These are phyloP conservation scores for Bucco capensis DNA, from an alignment of 2,113 vertebrate genomes.

Conservation along the genomic window DNA sequence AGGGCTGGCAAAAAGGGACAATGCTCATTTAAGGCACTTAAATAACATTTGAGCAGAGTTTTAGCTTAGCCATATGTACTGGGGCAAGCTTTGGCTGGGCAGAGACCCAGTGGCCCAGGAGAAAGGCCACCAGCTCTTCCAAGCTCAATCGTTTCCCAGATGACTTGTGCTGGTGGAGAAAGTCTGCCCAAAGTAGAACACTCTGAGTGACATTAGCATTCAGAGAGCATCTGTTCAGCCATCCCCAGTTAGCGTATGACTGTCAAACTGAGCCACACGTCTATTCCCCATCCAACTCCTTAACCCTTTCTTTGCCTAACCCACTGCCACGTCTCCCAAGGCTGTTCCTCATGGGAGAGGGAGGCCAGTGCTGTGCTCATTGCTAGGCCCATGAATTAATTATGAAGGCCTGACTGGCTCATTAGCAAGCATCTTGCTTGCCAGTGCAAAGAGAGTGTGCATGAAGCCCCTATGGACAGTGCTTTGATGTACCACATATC, in stretches of 20 bases:
- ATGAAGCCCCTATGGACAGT: not conserved
- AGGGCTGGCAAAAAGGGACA: not conserved
- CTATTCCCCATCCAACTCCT: conserved; percentile 62
- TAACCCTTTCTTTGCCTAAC: conserved; percentile 60
- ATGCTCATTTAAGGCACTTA: not conserved
- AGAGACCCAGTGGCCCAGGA: not conserved
- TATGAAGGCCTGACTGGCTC: not conserved
- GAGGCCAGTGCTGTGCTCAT: not conserved
- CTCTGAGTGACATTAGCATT: conserved; percentile 65
- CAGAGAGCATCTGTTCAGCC: conserved; percentile 65
- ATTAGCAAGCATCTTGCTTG: not conserved
- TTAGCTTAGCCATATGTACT: accelerated
- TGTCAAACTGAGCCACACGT: conserved; percentile 58
- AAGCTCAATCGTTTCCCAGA: conserved; percentile 5
- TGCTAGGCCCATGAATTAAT: not conserved
- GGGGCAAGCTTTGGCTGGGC: not conserved
- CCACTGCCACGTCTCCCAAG: not conserved
- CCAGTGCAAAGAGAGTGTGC: not conserved
- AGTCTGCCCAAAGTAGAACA: conserved; percentile 61
- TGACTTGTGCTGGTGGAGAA: conserved; percentile 57
- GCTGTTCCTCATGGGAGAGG: not conserved
- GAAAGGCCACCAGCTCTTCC: not conserved
- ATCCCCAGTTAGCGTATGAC: conserved; percentile 60
- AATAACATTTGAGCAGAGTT: not conserved
- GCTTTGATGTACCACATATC: not conserved